Base-by-base conservation (phyloP, 2,113 vertebrate genomes). In the Ophiodon elongatus region DNA sequence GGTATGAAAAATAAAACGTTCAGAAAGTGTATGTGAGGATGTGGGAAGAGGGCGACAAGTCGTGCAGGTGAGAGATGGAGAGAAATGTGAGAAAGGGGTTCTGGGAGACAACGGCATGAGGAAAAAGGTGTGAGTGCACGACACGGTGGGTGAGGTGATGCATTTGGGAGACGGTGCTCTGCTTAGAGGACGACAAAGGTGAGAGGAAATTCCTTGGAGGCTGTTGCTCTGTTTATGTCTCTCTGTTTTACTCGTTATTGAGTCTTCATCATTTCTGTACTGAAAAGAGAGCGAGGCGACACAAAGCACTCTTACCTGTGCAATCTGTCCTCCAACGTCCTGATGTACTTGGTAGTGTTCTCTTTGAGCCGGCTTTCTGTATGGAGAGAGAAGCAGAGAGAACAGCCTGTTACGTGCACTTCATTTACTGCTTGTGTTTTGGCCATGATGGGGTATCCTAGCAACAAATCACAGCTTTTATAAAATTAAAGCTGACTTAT, bases 351-450 rank as follows among this genome's bases (percentile, higher is more conserved):
- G 82, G 87, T 43, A 4, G 93, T 82, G 63, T 94, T 96, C 82
- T 95, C 96, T 88, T 96, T 97, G 89, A 98, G 82, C 9, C 31
- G 90, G 52, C 84, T 88, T 85, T 97, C 98, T 99, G 93, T 50
- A 23, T 7, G 39, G 41, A 83, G 70, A 78, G 52, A 83, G 23
- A 76, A 75, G 54, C 50, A 90, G 10, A 89, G 73, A 45, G 47
- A 83, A 74, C 39, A 82, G 62, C 76, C 50, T 50, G 52, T 89
- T 90, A 88, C 64, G 84, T 70, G 17, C 21, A 86, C 73, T 73
- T 85, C 76, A 76, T 80, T 76, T 67, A 52, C 39, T 76, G 47
- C 41, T 84, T n/a, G n/a, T n/a, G n/a, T 90, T 65, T 84, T 73
- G 68, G 43, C 59, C 56, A 15, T 14, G 59, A 56, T 62, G 63